phyloP scores from a whole-genome alignment of 2,113 vertebrate genomes.

The Hystrix cristata region DNA sequence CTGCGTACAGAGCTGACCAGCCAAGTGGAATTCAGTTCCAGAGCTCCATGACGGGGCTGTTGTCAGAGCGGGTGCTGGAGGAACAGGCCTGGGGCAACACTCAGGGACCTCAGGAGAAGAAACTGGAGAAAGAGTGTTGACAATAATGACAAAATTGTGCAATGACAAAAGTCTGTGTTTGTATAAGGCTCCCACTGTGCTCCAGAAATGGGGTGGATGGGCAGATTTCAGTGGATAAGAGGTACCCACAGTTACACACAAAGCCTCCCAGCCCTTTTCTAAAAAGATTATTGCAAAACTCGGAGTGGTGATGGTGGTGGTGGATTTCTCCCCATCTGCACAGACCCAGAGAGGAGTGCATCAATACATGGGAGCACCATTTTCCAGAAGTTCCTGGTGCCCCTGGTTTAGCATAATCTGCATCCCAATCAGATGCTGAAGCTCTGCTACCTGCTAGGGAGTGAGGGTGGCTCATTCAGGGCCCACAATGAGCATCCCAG shows the following conservation, averaged over 20 bases:
- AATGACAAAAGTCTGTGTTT: background rate
- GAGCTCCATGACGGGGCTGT: background rate
- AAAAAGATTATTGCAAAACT: background rate
- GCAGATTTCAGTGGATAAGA: background rate
- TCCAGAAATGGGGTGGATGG: background rate
- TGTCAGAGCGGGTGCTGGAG: background rate
- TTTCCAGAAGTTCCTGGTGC: slow-evolving; percentile 23
- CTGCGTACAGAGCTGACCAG: background rate
- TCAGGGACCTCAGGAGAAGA: background rate
- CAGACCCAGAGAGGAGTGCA: background rate
- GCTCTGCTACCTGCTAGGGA: background rate
- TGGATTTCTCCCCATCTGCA: background rate
- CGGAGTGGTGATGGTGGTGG: background rate
- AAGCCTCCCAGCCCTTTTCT: background rate
- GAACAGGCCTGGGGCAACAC: background rate
- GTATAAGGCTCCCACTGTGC: background rate
- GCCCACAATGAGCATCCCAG: background rate
- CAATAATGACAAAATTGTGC: background rate
- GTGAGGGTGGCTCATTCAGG: background rate
- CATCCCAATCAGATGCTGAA: background rate
- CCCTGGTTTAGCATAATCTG: background rate
- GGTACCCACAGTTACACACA: background rate
- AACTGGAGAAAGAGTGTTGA: background rate
- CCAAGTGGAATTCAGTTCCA: background rate
- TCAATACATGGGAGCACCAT: background rate